phyloP scores from a whole-genome alignment of 2,888 invertebrate species.

The Bellardia bayeri region DNA sequence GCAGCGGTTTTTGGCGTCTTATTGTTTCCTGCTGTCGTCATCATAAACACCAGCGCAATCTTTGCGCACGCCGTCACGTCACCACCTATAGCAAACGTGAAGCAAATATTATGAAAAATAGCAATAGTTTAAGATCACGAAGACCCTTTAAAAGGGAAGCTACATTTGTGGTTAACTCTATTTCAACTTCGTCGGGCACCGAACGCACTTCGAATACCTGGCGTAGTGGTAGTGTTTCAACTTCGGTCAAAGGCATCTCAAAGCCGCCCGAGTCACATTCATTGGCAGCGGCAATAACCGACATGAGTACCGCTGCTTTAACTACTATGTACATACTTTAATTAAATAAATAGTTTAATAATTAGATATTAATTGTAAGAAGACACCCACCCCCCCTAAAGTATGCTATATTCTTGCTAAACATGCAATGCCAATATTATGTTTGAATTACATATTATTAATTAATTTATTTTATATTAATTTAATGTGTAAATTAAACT shows the following conservation, averaged over 20 bases:
- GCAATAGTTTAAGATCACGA: constrained; percentile 58
- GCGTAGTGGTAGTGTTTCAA: constrained; percentile 79
- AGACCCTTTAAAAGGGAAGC: constrained; percentile 78
- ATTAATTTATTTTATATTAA: neutral
- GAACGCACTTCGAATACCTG: constrained; percentile 78
- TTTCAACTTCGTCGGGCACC: constrained; percentile 81
- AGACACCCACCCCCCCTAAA: too few species aligned
- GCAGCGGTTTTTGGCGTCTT: constrained; percentile 90
- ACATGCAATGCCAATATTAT: too few species aligned
- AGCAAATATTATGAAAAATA: constrained; percentile 15
- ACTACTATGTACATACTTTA: constrained; percentile 75
- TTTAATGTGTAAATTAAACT: neutral
- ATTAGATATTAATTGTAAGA: neutral
- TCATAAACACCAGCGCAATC: constrained; percentile 14
- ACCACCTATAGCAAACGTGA: constrained; percentile 49
- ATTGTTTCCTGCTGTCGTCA: constrained; percentile 84
- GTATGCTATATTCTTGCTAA: too few species aligned
- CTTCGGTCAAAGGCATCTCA: constrained; percentile 73
- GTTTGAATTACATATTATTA: neutral
- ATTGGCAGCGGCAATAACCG: constrained; percentile 79
- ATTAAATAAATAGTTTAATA: constrained; percentile 11
- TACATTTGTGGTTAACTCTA: constrained; percentile 80
- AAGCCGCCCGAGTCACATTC: constrained; percentile 61
- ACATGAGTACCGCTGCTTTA: constrained; percentile 79
- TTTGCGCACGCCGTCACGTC: constrained; percentile 33